Percentiles rank a stretch among this genome's conserved stretches.
Evolutionary conservation across 2,797 vertebrate genomes (phyloP).

Genomic region (Melanotaenia parkinsoni): DNA sequence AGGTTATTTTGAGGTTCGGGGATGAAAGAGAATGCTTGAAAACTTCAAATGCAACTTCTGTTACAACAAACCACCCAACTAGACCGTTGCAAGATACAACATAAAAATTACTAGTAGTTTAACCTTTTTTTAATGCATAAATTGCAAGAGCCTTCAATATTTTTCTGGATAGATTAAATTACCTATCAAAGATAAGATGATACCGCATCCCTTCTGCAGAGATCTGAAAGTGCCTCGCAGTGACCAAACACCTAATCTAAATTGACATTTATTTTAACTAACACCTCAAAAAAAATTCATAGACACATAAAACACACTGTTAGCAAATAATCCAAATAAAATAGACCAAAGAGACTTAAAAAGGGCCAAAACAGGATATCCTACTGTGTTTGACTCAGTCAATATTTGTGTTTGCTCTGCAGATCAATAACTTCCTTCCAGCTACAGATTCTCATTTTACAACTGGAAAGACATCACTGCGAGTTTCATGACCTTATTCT

Average conservation of each 20-base stretch:
- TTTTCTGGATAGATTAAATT: conserved; percentile 1
- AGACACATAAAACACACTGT: background rate
- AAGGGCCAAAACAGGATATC: conserved; percentile 22
- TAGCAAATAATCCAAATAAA: conserved; percentile 7
- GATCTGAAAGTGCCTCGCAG: background rate
- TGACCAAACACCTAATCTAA: background rate
- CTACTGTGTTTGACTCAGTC: conserved; percentile 39
- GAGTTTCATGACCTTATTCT: background rate
- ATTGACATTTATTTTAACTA: conserved; percentile 5
- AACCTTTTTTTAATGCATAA: background rate
- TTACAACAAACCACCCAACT: background rate
- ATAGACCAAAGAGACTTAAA: background rate
- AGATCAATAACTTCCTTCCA: conserved; percentile 47
- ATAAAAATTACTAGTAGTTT: conserved; percentile 1
- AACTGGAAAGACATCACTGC: conserved; percentile 9
- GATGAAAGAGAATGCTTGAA: background rate
- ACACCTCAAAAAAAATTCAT: conserved; percentile 11
- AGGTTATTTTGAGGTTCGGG: background rate
- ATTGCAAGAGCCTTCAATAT: background rate
- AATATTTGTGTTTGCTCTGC: conserved; percentile 51
- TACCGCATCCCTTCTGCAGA: background rate
- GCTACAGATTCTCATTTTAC: conserved; percentile 3
- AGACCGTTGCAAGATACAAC: background rate
- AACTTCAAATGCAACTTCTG: background rate
- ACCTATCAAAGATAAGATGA: background rate